Conservation (phyloP, 2,888 invertebrate genomes). For the Lepas anatifera region DNA sequence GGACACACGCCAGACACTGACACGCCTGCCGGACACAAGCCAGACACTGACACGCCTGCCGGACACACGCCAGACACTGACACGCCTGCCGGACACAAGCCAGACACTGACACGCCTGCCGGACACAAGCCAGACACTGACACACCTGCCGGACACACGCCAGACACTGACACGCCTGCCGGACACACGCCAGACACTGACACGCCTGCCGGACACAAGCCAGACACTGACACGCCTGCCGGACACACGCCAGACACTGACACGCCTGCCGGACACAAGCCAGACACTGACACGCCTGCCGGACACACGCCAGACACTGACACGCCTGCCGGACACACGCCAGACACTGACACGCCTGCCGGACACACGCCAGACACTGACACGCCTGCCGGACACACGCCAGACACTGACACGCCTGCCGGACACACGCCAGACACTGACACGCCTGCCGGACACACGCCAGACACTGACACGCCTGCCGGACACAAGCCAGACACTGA, state of each 20-base stretch:
- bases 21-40: constrained; percentile 36
- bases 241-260: constrained; percentile 26
- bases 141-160: constrained; percentile 36
- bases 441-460: constrained; percentile 36
- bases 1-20: constrained; percentile 26
- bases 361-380: constrained; percentile 26
- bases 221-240: constrained; percentile 40
- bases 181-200: constrained; percentile 26
- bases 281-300: constrained; percentile 40
- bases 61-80: constrained; percentile 26
- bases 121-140: constrained; percentile 26
- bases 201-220: constrained; percentile 36
- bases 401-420: constrained; percentile 40
- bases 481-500: constrained; percentile 26
- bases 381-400: constrained; percentile 36
- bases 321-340: constrained; percentile 36
- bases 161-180: constrained; percentile 40
- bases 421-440: constrained; percentile 26
- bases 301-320: constrained; percentile 26
- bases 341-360: constrained; percentile 40
- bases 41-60: constrained; percentile 40
- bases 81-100: constrained; percentile 36
- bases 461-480: constrained; percentile 40
- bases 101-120: constrained; percentile 40
- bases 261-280: constrained; percentile 36